Conservation (phyloP, 2,888 invertebrate species). For the Smittia sp. region DNA sequence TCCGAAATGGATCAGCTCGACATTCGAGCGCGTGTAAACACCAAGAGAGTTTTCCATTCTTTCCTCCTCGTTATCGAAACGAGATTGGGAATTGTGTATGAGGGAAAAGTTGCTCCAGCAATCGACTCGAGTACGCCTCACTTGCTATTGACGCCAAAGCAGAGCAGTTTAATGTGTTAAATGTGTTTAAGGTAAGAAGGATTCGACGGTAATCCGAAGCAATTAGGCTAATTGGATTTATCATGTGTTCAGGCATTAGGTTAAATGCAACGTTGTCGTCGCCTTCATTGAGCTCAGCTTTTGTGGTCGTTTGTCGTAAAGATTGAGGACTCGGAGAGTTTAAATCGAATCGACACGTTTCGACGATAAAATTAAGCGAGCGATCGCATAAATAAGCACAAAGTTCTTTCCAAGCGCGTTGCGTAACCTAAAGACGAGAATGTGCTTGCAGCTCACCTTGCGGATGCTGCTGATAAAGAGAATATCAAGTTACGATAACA, state of each 20-base stretch:
- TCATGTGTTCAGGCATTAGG: background rate
- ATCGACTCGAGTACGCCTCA: too few relatives aligned
- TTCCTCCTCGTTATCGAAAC: too few relatives aligned
- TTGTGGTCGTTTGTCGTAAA: background rate
- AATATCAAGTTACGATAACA: too few relatives aligned
- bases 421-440: background rate
- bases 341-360: slow-evolving; percentile 24
- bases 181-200: slow-evolving; percentile 11
- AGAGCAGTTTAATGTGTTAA: background rate
- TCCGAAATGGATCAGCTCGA: too few relatives aligned
- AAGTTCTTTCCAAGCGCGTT: background rate
- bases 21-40: too few relatives aligned
- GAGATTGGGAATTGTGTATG: too few relatives aligned
- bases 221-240: slow-evolving; percentile 34
- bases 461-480: too few relatives aligned
- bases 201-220: slow-evolving; percentile 26
- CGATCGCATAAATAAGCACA: background rate
- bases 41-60: too few relatives aligned
- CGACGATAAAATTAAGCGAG: slow-evolving; percentile 22
- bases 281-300: background rate
- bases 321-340: too few relatives aligned
- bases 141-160: too few relatives aligned
- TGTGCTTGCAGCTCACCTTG: background rate
- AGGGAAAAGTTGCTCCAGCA: too few relatives aligned
- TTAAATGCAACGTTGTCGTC: background rate